A percentile compares a stretch with the other conserved stretches of the same genome.
phyloP scores from a whole-genome alignment of 2,797 vertebrate species.

The Enteromius treurensis region DNA sequence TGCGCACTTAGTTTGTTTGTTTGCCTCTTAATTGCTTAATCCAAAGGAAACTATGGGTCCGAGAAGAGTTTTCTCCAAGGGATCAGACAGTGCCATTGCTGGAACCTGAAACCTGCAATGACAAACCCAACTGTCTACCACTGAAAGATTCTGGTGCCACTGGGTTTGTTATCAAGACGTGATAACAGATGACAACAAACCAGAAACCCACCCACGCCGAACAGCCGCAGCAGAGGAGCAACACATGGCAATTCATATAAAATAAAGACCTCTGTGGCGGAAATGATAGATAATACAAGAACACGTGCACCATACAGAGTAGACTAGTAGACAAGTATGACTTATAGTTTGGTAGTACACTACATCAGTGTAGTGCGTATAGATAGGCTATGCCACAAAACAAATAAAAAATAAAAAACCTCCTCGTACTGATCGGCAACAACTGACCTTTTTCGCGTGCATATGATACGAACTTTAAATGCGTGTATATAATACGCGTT shows the following conservation, averaged over 20 bases:
- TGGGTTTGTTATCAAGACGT: slow-evolving; percentile 76
- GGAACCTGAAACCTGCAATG: slow-evolving; percentile 78
- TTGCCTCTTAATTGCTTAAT: slow-evolving; percentile 53
- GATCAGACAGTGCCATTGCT: slow-evolving; percentile 66
- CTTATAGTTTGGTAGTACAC: neutral
- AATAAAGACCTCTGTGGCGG: neutral
- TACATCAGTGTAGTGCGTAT: no score
- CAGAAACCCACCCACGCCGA: slow-evolving; percentile 70
- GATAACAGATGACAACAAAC: slow-evolving; percentile 84
- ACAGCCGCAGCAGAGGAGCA: slow-evolving; percentile 42
- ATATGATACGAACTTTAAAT: no score
- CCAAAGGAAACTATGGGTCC: slow-evolving; percentile 54
- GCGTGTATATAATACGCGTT: no score
- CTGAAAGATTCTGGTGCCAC: slow-evolving; percentile 78
- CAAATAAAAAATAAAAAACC: no score
- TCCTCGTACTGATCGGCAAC: no score
- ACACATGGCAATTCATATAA: slow-evolving; percentile 26
- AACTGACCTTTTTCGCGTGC: no score
- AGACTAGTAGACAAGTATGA: neutral
- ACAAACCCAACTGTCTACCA: slow-evolving; percentile 75
- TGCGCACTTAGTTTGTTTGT: slow-evolving; percentile 27
- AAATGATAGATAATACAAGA: neutral
- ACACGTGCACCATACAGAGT: neutral
- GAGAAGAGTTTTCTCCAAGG: slow-evolving; percentile 56
- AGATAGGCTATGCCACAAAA: no score